Evolutionary conservation across 1,140 invertebrate species (phyloP).

Genomic region (Nasonia longicornis): DNA sequence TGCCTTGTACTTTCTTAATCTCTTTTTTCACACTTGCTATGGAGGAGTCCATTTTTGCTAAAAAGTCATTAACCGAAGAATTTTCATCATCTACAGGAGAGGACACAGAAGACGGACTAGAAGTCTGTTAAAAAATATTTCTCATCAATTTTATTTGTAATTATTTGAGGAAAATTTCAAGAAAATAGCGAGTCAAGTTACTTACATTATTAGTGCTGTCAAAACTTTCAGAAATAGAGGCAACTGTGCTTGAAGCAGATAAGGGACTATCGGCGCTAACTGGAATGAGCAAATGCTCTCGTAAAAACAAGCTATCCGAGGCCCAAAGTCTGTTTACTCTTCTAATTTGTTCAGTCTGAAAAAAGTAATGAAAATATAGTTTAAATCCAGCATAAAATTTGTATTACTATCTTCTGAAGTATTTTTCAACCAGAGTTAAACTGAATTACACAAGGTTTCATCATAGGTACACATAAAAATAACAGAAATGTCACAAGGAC

Average conservation of each 20-base stretch:
- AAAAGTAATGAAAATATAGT: conserved; percentile 49
- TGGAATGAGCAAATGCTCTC: conserved; percentile 85
- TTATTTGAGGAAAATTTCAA: conserved; percentile 3
- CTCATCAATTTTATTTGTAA: background rate
- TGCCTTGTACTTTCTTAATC: conserved; percentile 83
- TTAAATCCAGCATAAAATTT: no score
- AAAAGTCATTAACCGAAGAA: conserved; percentile 81
- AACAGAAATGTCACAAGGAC: no score
- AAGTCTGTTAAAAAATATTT: conserved; percentile 52
- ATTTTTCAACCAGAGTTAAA: no score
- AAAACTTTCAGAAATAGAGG: conserved; percentile 53
- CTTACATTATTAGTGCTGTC: conserved; percentile 53
- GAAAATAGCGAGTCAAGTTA: conserved; percentile 8
- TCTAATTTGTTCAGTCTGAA: conserved; percentile 91
- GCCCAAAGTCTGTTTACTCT: conserved; percentile 89
- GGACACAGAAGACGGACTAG: conserved; percentile 62
- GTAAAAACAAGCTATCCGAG: conserved; percentile 88
- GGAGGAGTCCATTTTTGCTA: conserved; percentile 87
- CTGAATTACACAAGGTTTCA: no score
- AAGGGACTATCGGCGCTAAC: conserved; percentile 74
- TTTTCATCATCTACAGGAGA: conserved; percentile 74
- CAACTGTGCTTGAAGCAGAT: conserved; percentile 68
- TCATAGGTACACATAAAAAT: no score
- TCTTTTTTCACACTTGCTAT: conserved; percentile 87
- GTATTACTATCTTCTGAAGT: no score